A percentile compares a stretch with the other conserved stretches of the same genome.
Conservation (phyloP, 2,797 vertebrate genomes). For the Geotrypetes seraphini region DNA sequence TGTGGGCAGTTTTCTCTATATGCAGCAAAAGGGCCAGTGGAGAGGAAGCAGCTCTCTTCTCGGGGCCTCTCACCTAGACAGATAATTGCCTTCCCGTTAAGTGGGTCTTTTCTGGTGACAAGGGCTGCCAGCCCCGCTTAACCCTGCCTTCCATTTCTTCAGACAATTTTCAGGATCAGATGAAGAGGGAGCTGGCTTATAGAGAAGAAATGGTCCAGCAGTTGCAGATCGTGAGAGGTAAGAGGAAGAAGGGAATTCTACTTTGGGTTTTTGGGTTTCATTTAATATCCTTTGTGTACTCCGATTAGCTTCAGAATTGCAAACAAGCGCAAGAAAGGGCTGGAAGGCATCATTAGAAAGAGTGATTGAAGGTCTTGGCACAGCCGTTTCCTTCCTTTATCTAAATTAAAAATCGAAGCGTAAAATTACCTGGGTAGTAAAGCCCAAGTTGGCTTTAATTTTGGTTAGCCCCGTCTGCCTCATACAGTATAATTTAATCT, state of each 20-base stretch:
- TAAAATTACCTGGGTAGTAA: slow-evolving; percentile 40
- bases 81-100: no score
- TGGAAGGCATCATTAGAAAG: slow-evolving; percentile 38
- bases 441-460: slow-evolving; percentile 31
- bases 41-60: no score
- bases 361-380: slow-evolving; percentile 39
- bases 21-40: no score
- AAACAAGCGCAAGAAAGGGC: slow-evolving; percentile 34
- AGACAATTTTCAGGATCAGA: slow-evolving; percentile 99
- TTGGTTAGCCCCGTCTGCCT: slow-evolving; percentile 42
- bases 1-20: not conserved
- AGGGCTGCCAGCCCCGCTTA: no score
- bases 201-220: slow-evolving; percentile 97
- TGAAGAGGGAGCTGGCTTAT: slow-evolving; percentile 96
- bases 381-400: slow-evolving; percentile 31
- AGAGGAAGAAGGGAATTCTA: slow-evolving; percentile 48
- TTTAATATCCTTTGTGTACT: slow-evolving; percentile 35
- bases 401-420: slow-evolving; percentile 48
- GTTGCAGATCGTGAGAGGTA: slow-evolving; percentile 95
- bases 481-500: no score
- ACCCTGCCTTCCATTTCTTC: slow-evolving; percentile 31
- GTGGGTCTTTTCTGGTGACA: no score
- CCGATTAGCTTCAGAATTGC: slow-evolving; percentile 31
- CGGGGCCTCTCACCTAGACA: no score
- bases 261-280: slow-evolving; percentile 45